These are phyloP conservation scores for Pecten maximus DNA, from an alignment of 2,888 invertebrate species.

Conservation along the genomic window DNA sequence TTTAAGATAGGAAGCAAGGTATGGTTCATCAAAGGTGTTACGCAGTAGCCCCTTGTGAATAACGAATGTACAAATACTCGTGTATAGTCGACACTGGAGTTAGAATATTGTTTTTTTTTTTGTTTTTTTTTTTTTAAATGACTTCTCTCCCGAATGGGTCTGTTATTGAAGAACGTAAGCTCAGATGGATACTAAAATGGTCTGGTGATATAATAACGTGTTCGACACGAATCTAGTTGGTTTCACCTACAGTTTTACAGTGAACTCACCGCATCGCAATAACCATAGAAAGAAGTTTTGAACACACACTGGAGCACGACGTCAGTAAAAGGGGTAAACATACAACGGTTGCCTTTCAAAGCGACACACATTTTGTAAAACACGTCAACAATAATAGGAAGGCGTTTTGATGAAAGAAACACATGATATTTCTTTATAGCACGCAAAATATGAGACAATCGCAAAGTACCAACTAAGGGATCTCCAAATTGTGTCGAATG, in stretches of 20 bases:
- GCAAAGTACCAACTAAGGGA: not conserved
- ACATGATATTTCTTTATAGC: conserved; percentile 23
- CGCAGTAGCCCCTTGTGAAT: not conserved
- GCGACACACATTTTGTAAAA: not conserved
- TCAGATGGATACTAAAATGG: not conserved
- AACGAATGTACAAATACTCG: not conserved
- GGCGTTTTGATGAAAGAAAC: not conserved
- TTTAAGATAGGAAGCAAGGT: not conserved
- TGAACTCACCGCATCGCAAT: conserved; percentile 51
- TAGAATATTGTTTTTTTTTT: not conserved
- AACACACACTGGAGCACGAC: conserved; percentile 13
- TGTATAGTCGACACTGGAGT: not conserved
- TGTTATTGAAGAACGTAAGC: not conserved
- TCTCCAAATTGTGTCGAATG: conserved; percentile 17
- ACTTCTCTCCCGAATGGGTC: not conserved
- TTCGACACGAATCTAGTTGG: not conserved
- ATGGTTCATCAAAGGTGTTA: not conserved
- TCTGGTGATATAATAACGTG: not conserved
- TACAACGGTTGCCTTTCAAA: not conserved
- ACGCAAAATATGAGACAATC: conserved; percentile 39
- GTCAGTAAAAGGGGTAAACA: conserved; percentile 39
- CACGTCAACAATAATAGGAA: conserved; percentile 44
- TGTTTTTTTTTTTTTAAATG: not conserved
- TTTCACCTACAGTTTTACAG: not conserved
- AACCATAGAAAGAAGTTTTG: conserved; percentile 42